These are phyloP conservation scores for Blastomussa wellsi DNA, from an alignment of 92 coral and sea anemone genomes.

Conservation along the genomic window DNA sequence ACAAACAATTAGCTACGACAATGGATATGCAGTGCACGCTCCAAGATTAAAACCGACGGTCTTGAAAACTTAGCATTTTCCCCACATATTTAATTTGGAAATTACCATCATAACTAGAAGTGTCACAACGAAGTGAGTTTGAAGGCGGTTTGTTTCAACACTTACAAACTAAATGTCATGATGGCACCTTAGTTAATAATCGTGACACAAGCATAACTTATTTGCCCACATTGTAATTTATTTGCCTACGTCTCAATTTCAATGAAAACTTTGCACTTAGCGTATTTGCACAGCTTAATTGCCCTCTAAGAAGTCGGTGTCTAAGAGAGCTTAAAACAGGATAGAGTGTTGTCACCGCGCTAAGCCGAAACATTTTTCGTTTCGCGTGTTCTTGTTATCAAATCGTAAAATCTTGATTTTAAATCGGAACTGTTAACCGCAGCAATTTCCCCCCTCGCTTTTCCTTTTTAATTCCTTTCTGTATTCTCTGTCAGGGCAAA, in stretches of 20 bases:
- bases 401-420: not conserved
- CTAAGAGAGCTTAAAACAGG: not conserved
- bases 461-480: not conserved
- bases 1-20: too few species aligned
- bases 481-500: not conserved
- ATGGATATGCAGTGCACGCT: too few species aligned
- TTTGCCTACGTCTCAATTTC: conserved; percentile 33
- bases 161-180: not conserved
- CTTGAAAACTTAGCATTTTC: not conserved
- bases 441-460: conserved; percentile 19
- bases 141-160: conserved; percentile 1
- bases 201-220: not conserved
- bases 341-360: not conserved
- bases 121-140: conserved; percentile 5
- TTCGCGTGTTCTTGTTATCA: conserved; percentile 31
- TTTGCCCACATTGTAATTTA: conserved; percentile 34
- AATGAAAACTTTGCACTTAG: conserved; percentile 33
- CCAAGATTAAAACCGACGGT: not conserved
- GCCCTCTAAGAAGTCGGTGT: conserved; percentile 13
- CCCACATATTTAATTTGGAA: not conserved
- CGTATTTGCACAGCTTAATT: conserved; percentile 34
- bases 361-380: not conserved
- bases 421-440: conserved; percentile 36
- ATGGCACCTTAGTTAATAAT: not conserved
- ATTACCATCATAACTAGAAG: not conserved